A percentile compares a stretch with the other conserved stretches of the same genome.
Evolutionary conservation across 2,888 invertebrate genomes (phyloP).

Genomic region (Caenorhabditis zanzibari): DNA sequence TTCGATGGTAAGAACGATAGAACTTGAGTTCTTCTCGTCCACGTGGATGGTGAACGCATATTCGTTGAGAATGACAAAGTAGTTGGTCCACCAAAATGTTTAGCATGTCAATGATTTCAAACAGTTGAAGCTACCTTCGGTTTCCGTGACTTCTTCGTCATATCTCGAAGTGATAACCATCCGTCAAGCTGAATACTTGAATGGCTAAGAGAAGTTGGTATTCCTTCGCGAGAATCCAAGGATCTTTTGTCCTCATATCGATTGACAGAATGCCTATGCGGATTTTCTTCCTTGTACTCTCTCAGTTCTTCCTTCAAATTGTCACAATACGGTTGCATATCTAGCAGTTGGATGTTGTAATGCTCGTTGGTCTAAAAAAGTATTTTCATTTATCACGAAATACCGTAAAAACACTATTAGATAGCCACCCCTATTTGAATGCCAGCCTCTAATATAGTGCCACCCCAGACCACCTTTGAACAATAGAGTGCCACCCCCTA

Average conservation of each 20-base stretch:
- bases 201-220: constrained; percentile 48
- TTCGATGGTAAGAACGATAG: constrained; percentile 47
- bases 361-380: constrained; percentile 28
- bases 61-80: constrained; percentile 60
- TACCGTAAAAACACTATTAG: too few species aligned
- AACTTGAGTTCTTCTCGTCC: constrained; percentile 50
- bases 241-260: constrained; percentile 61
- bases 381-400: too few species aligned
- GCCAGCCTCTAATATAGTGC: too few species aligned
- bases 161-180: constrained; percentile 56
- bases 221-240: constrained; percentile 68
- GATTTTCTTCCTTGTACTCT: constrained; percentile 86
- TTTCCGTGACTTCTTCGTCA: constrained; percentile 58
- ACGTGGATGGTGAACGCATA: constrained; percentile 51
- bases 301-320: constrained; percentile 87
- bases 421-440: too few species aligned
- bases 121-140: constrained; percentile 26
- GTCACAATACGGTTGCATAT: constrained; percentile 11
- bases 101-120: background rate
- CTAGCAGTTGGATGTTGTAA: constrained; percentile 39
- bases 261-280: constrained; percentile 11
- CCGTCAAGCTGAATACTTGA: constrained; percentile 44
- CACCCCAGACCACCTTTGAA: too few species aligned
- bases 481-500: too few species aligned
- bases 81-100: constrained; percentile 51